Base-by-base conservation (phyloP, 2,113 vertebrate genomes). In the Oreochromis aureus region DNA sequence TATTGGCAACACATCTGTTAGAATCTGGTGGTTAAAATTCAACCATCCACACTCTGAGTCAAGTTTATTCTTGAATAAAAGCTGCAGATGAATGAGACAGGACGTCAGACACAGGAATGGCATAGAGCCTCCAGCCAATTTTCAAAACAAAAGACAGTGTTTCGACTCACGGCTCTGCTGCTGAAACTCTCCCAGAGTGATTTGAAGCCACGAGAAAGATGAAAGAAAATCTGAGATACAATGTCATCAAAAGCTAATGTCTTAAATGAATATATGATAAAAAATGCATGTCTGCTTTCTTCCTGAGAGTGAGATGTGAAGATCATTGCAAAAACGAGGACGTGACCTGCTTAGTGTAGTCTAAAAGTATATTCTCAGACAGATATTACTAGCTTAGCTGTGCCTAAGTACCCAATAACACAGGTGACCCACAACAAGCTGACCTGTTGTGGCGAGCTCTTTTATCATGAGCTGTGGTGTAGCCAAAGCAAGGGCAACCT, bases 261-360 rank as follows among this genome's bases (percentile, higher is more conserved):
- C 4, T 30, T 76, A 19, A 48, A 30, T 46, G 15, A 48, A 7
- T 66, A 66, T 66, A n/a, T 63, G 18, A 36, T 76, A 48, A 48
- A 27, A 73, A 46, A 46, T 27, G 69, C 22, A 46, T 16, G 8
- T 73, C 8, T 27, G 39, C 69, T 27, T 46, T 73, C 13, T 46
- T 73, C 22, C 22, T 46, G 66, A 73, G n/a, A 44, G 22, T 46
- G 39, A 46, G 41, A 69, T 41, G 36, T 69, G 36, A 69, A 13
- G 19, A 46, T 46, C 5, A 16, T 27, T 73, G 41, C 15, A 46
- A 46, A 71, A 46, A 73, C 2, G n/a, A 46, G 39, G 39, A 44
- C 2, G 5, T 0, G 66, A 10, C 5, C 0, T 27, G 22, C 41
- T 30, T 76, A 48, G 2, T 0, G 22, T 30, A 7, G 41, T 18